Evolutionary conservation across 1,140 invertebrate species (phyloP).

Genomic region (Varroa destructor): DNA sequence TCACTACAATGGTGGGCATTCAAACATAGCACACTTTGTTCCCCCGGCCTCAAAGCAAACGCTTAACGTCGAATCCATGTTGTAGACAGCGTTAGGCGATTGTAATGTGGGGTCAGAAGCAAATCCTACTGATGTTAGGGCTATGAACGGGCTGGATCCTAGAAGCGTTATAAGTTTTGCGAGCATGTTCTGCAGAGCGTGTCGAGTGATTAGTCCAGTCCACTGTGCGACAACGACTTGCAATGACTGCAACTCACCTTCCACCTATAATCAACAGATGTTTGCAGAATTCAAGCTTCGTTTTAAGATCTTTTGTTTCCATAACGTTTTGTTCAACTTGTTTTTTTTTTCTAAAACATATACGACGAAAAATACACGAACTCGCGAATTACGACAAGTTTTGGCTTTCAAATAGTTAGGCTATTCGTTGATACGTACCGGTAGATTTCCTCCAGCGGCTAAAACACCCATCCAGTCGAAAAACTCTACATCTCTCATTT

Average conservation of each 20-base stretch:
- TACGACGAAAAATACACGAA: too few relatives aligned
- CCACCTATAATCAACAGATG: too few relatives aligned
- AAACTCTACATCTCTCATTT: background rate
- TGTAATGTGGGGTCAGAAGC: background rate
- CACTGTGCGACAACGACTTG: background rate
- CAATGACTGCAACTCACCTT: too few relatives aligned
- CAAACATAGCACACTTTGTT: background rate
- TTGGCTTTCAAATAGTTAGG: too few relatives aligned
- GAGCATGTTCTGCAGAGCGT: background rate
- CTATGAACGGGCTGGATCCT: background rate
- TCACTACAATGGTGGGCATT: background rate
- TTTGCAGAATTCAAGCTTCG: too few relatives aligned
- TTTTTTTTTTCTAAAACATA: too few relatives aligned
- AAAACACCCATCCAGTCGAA: constrained; percentile 11
- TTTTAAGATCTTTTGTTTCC: too few relatives aligned
- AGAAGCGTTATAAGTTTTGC: background rate
- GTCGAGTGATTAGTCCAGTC: background rate
- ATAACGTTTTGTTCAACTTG: too few relatives aligned
- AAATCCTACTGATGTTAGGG: background rate
- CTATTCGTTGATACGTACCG: background rate
- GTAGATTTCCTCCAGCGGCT: background rate
- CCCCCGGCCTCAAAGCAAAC: background rate
- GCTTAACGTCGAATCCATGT: constrained; percentile 7
- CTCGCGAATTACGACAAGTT: too few relatives aligned
- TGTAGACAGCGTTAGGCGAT: background rate